phyloP scores from a whole-genome alignment of 1,140 invertebrate genomes.

The Teleopsis dalmanni region DNA sequence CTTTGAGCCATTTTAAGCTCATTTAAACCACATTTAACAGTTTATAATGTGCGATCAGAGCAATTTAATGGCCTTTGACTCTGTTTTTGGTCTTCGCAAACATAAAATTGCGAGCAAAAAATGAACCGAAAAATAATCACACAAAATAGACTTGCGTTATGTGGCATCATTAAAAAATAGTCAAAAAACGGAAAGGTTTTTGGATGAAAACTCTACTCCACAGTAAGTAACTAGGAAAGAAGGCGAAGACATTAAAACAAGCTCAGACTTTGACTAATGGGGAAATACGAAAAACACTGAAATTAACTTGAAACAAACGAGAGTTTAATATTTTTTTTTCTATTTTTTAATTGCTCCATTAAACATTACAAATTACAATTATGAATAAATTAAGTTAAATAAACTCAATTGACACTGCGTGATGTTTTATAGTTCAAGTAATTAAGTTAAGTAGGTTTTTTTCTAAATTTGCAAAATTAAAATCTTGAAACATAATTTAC shows the following conservation, averaged over 20 bases:
- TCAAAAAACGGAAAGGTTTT: background rate
- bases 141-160: background rate
- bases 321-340: no score
- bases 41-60: conserved; percentile 5
- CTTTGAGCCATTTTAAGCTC: conserved; percentile 7
- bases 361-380: background rate
- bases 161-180: background rate
- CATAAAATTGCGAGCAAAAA: background rate
- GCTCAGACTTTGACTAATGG: background rate
- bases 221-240: background rate
- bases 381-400: background rate
- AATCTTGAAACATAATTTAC: background rate
- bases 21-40: conserved; percentile 9
- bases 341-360: background rate
- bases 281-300: background rate
- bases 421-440: background rate
- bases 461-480: background rate
- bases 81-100: conserved; percentile 6
- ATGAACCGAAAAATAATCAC: background rate
- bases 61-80: conserved; percentile 10
- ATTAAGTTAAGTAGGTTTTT: background rate
- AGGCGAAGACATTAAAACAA: background rate
- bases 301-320: background rate
- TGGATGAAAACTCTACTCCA: background rate
- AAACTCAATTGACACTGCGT: background rate